Evolutionary conservation across 2,113 vertebrate genomes (phyloP).

Genomic region (Merops nubicus): DNA sequence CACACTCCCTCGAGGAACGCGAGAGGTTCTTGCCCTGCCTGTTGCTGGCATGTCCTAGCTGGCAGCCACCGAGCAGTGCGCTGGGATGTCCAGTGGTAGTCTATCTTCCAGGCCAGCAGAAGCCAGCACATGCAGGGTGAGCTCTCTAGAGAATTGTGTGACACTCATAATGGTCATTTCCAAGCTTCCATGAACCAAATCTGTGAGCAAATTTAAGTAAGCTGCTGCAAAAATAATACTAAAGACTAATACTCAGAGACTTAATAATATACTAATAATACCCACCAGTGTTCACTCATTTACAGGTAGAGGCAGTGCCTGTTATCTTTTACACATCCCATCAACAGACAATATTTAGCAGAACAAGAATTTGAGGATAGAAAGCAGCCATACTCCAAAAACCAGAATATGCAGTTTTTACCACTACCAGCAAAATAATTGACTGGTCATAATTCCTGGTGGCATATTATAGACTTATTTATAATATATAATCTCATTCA

Average conservation of each 20-base stretch:
- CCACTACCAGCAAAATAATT: neutral
- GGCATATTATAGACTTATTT: neutral
- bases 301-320: neutral
- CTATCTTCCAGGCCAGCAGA: neutral
- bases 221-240: neutral
- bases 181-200: neutral
- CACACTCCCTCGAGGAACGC: neutral
- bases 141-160: neutral
- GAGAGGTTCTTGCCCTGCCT: neutral
- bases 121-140: neutral
- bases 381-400: neutral
- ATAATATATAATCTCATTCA: neutral
- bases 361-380: neutral
- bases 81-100: too few relatives aligned
- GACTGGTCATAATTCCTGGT: neutral
- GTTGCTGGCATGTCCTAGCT: neutral
- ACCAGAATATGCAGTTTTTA: neutral
- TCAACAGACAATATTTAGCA: neutral
- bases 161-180: neutral
- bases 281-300: neutral
- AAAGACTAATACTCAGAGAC: neutral
- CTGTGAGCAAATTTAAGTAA: neutral
- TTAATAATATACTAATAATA: too few relatives aligned
- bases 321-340: neutral
- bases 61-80: accelerated